These are phyloP conservation scores for Strix uralensis DNA, from an alignment of 2,113 vertebrate genomes.

Conservation along the genomic window DNA sequence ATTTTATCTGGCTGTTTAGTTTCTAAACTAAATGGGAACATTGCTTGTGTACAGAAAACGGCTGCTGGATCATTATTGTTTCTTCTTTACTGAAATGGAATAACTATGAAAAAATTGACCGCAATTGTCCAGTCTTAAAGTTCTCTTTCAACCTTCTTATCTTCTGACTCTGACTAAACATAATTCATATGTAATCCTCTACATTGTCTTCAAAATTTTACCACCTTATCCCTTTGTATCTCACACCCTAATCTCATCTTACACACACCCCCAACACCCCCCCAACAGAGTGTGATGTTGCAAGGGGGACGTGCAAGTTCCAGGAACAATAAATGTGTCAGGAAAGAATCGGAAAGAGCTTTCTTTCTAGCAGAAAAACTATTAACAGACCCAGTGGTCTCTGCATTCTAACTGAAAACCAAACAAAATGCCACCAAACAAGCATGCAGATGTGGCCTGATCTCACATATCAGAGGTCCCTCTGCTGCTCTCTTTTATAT, in stretches of 20 bases:
- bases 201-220: not conserved
- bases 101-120: not conserved
- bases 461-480: not conserved
- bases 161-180: not conserved
- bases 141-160: not conserved
- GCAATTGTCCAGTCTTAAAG: not conserved
- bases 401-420: not conserved
- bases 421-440: not conserved
- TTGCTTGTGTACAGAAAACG: not conserved
- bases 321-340: not conserved
- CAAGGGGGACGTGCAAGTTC: not conserved
- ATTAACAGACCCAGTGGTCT: not conserved
- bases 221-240: not conserved
- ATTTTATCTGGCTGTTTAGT: not conserved
- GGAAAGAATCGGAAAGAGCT: not conserved
- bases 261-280: no score
- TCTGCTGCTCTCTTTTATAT: not conserved
- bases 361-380: not conserved
- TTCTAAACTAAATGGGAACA: not conserved
- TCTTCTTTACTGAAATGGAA: not conserved
- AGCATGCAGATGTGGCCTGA: not conserved
- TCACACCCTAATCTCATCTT: not conserved
- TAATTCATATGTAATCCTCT: not conserved
- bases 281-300: accelerated
- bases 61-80: not conserved